Conservation (phyloP, 2,797 vertebrate genomes). For the Bucorvus abyssinicus region DNA sequence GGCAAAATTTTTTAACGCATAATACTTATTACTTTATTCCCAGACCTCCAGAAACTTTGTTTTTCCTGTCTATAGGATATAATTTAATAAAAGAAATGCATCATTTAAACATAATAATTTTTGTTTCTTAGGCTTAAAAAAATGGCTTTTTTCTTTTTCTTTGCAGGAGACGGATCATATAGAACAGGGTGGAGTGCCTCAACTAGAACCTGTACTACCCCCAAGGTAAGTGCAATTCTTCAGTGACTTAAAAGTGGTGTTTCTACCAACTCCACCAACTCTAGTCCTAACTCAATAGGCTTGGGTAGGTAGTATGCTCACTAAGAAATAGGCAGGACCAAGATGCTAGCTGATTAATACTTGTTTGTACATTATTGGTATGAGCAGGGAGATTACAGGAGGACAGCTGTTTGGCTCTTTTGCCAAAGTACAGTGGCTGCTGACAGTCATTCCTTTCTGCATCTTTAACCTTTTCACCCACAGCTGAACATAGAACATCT, state of each 20-base stretch:
- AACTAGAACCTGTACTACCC: constrained; percentile 76
- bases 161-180: constrained; percentile 76
- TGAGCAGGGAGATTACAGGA: constrained; percentile 7
- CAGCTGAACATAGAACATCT: not conserved
- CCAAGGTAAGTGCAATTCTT: constrained; percentile 79
- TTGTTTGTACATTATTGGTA: not conserved
- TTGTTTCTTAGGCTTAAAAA: not conserved
- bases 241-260: not conserved
- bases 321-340: not conserved
- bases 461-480: constrained; percentile 46
- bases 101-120: not conserved
- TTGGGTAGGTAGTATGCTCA: not conserved
- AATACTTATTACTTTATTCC: not conserved
- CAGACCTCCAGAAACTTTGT: not conserved
- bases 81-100: not conserved
- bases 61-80: not conserved
- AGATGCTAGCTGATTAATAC: not conserved
- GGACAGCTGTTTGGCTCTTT: constrained; percentile 42
- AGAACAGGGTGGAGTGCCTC: constrained; percentile 44
- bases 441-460: constrained; percentile 55
- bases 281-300: not conserved
- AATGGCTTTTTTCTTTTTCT: constrained; percentile 9
- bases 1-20: too few species aligned
- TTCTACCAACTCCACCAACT: not conserved
- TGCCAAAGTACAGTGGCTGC: constrained; percentile 25